A percentile compares a stretch with the other conserved stretches of the same genome.
These are phyloP conservation scores for Halocynthia roretzi DNA, from an alignment of 23 tunicate species.

Conservation along the genomic window DNA sequence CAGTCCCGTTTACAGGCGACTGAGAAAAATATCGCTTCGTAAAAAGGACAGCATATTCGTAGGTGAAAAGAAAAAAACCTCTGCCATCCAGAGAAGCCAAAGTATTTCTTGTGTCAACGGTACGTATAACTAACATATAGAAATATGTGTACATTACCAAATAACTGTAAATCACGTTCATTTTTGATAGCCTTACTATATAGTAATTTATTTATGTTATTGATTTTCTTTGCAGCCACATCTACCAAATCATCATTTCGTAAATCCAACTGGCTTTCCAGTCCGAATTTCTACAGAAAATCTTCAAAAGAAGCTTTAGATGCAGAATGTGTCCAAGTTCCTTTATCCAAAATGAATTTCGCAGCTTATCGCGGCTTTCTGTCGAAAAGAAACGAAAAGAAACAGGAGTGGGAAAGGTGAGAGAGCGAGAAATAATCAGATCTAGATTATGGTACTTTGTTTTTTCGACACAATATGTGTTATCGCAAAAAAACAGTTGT, in stretches of 20 bases:
- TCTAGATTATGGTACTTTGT: too few species aligned
- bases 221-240: neutral
- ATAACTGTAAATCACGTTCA: neutral
- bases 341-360: neutral
- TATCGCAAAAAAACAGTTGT: too few species aligned
- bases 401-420: neutral
- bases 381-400: conserved; percentile 3
- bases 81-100: conserved; percentile 2
- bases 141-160: neutral
- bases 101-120: conserved; percentile 13
- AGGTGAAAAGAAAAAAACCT: neutral
- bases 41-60: conserved; percentile 5
- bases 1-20: neutral
- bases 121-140: conserved; percentile 3
- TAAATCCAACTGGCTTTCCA: neutral
- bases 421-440: too few species aligned
- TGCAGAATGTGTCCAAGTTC: neutral
- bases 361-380: conserved; percentile 1
- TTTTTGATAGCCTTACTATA: neutral
- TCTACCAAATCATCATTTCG: neutral
- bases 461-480: too few species aligned
- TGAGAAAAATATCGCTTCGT: conserved; percentile 13
- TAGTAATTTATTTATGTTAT: neutral
- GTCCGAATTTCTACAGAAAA: neutral
- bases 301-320: neutral